A percentile compares a stretch with the other conserved stretches of the same genome.
Evolutionary conservation across 2,113 vertebrate species (phyloP).

Genomic region (Boulengeromyrus knoepffleri): DNA sequence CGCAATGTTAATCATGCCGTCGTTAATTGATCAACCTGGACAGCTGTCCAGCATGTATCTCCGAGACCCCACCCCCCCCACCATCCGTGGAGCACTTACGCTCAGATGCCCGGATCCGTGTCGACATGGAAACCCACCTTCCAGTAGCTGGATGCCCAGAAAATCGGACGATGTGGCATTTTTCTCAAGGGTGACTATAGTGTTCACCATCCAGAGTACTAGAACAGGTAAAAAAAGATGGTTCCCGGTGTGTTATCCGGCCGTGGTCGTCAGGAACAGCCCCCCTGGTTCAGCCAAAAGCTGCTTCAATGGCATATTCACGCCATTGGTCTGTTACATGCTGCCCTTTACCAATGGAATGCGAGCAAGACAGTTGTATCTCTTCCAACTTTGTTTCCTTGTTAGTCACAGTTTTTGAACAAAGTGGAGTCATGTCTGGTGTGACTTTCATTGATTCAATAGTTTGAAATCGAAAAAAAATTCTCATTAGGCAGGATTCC

Average conservation of each 20-base stretch:
- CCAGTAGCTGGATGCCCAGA: not conserved
- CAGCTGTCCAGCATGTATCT: not conserved
- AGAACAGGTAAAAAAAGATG: not conserved
- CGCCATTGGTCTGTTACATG: not conserved
- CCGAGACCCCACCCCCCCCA: not conserved
- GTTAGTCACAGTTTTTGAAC: not conserved
- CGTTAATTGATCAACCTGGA: conserved; percentile 62
- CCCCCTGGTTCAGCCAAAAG: not conserved
- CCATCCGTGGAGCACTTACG: not conserved
- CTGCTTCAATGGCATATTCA: not conserved
- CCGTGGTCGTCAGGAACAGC: not conserved
- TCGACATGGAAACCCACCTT: not conserved
- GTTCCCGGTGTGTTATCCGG: not conserved
- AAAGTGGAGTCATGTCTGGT: not conserved
- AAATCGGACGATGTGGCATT: not conserved
- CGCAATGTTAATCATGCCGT: conserved; percentile 60
- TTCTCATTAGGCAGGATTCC: not conserved
- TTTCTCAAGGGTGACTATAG: not conserved
- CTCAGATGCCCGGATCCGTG: not conserved
- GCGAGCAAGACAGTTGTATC: not conserved
- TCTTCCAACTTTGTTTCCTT: not conserved
- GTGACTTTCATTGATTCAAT: not conserved
- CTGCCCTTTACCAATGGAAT: not conserved
- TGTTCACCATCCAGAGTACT: not conserved
- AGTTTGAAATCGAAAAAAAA: not conserved